Conservation (phyloP, 2,113 vertebrate genomes). For the Corapipo altera region DNA sequence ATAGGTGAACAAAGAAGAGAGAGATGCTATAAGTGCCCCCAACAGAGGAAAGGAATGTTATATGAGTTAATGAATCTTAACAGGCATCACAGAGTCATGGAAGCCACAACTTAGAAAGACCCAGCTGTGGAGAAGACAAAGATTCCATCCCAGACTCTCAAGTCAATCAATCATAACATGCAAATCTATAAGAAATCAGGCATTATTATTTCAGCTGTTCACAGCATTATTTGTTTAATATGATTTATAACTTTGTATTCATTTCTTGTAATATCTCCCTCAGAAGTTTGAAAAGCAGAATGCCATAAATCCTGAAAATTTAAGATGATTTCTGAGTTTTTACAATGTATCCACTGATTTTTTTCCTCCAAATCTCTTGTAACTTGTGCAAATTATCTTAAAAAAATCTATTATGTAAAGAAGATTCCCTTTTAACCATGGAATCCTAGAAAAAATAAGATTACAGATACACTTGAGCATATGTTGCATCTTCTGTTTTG, state of each 20-base stretch:
- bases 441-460: not conserved
- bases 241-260: not conserved
- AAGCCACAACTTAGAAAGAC: not conserved
- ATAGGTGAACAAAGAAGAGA: not conserved
- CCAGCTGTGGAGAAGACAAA: not conserved
- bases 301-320: not conserved
- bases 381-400: not conserved
- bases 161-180: not conserved
- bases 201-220: not conserved
- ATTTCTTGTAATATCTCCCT: not conserved
- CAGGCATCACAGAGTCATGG: not conserved
- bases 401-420: not conserved
- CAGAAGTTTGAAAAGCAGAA: not conserved
- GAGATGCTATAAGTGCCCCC: not conserved
- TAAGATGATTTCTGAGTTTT: not conserved
- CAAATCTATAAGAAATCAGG: not conserved
- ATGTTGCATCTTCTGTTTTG: not conserved
- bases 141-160: not conserved
- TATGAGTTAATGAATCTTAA: not conserved
- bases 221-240: not conserved
- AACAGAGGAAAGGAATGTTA: not conserved
- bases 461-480: not conserved
- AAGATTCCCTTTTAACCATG: not conserved
- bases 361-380: not conserved
- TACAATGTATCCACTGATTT: not conserved